Evolutionary conservation across 2,113 vertebrate genomes (phyloP).

Genomic region (Oncorhynchus gorbuscha): DNA sequence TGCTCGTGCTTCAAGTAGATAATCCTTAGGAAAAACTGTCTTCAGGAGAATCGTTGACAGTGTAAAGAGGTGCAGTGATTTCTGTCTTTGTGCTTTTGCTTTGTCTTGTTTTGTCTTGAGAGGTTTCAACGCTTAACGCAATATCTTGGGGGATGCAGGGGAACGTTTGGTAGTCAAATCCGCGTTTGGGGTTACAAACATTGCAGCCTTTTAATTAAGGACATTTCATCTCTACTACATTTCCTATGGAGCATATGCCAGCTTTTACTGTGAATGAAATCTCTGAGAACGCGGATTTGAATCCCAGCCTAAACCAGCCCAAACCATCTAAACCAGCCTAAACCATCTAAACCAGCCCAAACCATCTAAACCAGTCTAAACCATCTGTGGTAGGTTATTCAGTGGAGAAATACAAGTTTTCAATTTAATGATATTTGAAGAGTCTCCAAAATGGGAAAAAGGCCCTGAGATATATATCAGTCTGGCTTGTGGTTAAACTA

Average conservation of each 20-base stretch:
- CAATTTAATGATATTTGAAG: not conserved
- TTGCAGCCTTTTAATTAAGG: not conserved
- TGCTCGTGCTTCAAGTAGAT: not conserved
- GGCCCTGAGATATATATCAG: not conserved
- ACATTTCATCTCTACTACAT: not conserved
- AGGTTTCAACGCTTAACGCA: too few relatives aligned
- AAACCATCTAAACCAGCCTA: too few relatives aligned
- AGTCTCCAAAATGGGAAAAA: not conserved
- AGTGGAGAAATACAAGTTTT: too few relatives aligned
- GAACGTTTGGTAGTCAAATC: too few relatives aligned
- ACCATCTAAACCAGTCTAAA: too few relatives aligned
- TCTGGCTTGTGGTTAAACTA: constrained; percentile 18
- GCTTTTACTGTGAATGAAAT: too few relatives aligned
- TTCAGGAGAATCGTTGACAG: constrained; percentile 60
- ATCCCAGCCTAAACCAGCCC: too few relatives aligned
- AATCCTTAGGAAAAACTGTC: not conserved
- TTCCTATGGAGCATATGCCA: not conserved
- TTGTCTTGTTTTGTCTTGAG: constrained; percentile 14
- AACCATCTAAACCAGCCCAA: too few relatives aligned
- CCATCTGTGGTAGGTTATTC: too few relatives aligned
- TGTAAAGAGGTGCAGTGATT: constrained; percentile 47
- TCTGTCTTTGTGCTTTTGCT: constrained; percentile 40
- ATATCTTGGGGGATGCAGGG: too few relatives aligned
- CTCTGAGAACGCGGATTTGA: too few relatives aligned
- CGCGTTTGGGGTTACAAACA: too few relatives aligned